Percentiles rank a stretch among this genome's conserved stretches.
These are phyloP conservation scores for Neodiprion lecontei DNA, from an alignment of 1,140 invertebrate species.

Conservation along the genomic window DNA sequence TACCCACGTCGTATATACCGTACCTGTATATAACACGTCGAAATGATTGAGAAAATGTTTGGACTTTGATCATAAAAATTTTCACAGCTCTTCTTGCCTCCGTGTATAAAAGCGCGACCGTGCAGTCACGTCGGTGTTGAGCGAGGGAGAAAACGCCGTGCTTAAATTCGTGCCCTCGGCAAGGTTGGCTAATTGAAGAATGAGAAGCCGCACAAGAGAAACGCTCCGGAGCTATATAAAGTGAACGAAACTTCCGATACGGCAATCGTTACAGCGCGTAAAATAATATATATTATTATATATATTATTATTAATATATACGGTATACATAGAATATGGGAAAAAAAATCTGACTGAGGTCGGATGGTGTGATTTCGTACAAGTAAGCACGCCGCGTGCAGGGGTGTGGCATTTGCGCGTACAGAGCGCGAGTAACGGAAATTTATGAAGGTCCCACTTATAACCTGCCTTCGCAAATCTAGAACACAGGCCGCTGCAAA, in stretches of 20 bases:
- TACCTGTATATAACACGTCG: neutral
- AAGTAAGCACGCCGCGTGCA: neutral
- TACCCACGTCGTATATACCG: neutral
- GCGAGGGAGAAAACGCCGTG: neutral
- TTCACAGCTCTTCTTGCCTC: too few species aligned
- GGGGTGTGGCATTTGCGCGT: neutral
- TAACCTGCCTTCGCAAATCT: conserved; percentile 6
- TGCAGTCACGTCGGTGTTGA: neutral
- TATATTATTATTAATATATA: too few species aligned
- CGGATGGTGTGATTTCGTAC: too few species aligned
- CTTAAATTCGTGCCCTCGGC: conserved; percentile 2
- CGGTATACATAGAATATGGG: too few species aligned
- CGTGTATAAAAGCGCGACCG: too few species aligned
- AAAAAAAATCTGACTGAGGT: too few species aligned
- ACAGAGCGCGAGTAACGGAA: neutral
- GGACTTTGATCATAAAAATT: neutral
- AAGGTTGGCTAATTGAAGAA: neutral
- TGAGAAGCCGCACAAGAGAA: neutral
- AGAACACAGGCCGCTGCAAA: neutral
- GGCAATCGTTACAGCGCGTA: too few species aligned
- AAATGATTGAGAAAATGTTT: neutral
- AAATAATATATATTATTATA: too few species aligned
- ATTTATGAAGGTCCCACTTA: neutral
- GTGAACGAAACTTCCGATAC: too few species aligned
- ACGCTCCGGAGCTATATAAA: too few species aligned